phyloP scores from a whole-genome alignment of 2,797 vertebrate species.

The Myiotriccus ornatus region DNA sequence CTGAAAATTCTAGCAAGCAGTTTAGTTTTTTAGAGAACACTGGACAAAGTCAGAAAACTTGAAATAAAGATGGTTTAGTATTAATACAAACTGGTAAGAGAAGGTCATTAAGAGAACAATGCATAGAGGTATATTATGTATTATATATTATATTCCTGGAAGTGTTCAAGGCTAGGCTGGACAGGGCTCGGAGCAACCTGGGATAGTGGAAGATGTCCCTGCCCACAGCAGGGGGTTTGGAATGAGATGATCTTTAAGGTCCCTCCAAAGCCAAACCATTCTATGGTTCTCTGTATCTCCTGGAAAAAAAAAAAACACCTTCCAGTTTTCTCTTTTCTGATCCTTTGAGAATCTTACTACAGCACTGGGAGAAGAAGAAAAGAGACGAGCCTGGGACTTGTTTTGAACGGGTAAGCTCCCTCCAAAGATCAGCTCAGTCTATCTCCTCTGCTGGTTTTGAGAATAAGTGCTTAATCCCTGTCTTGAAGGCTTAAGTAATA shows the following conservation, averaged over 20 bases:
- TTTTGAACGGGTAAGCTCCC: background rate
- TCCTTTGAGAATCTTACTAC: background rate
- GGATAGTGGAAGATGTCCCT: background rate
- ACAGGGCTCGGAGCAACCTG: background rate
- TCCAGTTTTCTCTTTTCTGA: background rate
- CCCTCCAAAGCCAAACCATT: background rate
- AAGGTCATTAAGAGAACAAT: background rate
- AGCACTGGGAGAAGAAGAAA: background rate
- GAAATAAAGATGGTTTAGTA: background rate
- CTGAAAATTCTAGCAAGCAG: background rate
- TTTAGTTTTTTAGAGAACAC: background rate
- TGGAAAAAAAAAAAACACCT: background rate
- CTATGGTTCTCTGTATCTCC: background rate
- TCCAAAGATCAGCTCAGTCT: background rate
- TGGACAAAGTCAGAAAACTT: background rate
- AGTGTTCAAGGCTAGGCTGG: background rate
- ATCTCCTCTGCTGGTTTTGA: background rate
- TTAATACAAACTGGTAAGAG: background rate
- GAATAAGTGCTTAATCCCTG: background rate
- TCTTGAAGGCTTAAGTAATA: background rate
- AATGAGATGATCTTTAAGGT: background rate
- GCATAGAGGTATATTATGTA: background rate
- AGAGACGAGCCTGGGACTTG: background rate
- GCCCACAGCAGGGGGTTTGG: background rate
- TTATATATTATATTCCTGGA: background rate